Evolutionary conservation across 2,113 vertebrate genomes (phyloP).

Genomic region (Sapajus apella): DNA sequence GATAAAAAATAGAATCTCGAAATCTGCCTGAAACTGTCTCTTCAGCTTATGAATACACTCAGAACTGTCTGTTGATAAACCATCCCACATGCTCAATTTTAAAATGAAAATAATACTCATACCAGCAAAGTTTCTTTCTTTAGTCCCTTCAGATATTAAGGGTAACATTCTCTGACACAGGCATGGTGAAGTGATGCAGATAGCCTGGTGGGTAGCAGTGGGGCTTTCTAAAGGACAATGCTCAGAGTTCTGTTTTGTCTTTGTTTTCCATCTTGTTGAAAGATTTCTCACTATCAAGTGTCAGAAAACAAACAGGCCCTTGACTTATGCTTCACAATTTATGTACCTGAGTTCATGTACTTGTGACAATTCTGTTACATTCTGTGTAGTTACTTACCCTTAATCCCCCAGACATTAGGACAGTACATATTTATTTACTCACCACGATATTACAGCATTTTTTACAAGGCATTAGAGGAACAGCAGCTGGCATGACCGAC

Average conservation of each 20-base stretch:
- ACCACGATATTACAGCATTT: neutral
- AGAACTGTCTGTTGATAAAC: neutral
- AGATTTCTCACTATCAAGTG: constrained; percentile 34
- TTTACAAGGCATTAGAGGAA: constrained; percentile 13
- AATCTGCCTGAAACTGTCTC: neutral
- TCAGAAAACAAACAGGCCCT: constrained; percentile 50
- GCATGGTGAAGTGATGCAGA: neutral
- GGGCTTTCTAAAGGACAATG: neutral
- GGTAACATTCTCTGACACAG: neutral
- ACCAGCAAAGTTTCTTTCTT: neutral
- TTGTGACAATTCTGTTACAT: neutral
- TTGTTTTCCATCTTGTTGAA: neutral
- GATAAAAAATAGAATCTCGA: neutral
- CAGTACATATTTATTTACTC: neutral
- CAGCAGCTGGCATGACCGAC: neutral
- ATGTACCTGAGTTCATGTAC: neutral
- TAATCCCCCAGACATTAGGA: neutral
- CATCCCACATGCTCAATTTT: neutral
- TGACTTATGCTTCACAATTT: constrained; percentile 9
- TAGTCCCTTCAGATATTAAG: neutral
- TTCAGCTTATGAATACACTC: neutral
- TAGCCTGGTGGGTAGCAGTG: neutral
- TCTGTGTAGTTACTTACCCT: neutral
- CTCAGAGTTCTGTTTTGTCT: neutral
- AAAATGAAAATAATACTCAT: neutral